Base-by-base conservation (phyloP, 2,113 vertebrate genomes). In the Epinephelus fuscoguttatus region DNA sequence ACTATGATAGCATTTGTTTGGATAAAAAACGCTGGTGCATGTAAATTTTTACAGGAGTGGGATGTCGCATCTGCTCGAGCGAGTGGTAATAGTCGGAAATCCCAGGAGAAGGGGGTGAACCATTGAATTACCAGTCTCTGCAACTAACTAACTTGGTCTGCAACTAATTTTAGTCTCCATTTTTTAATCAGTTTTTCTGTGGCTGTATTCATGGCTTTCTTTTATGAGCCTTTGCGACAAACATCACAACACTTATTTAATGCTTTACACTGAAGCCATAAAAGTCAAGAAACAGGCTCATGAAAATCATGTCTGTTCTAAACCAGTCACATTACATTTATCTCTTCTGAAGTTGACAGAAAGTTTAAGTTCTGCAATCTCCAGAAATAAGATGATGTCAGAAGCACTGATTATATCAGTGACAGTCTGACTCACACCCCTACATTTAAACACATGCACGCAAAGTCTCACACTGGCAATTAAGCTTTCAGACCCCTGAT, bases 401-500 rank as follows among this genome's bases (percentile, higher is more conserved):
- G n/a, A 42, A 45, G 50, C 63, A 30, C 49, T 74, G 79, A 87
- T 81, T 60, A 85, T 76, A 85, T 84, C 75, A 37, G 72, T 37
- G 53, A 70, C 70, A 64, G 62, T 33, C 84, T 87, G 82, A 91
- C 62, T 85, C 84, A 84, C 70, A 69, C 56, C n/a, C 57, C 17
- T 23, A 37, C 14, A 70, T 76, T 76, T 78, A 68, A 67, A 85
- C 63, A 61, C 74, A 61, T 49, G 27, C 37, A 64, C 37, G 21
- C 53, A 55, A 75, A 42, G 67, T 81, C 71, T 90, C 81, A 89
- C 84, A 81, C 77, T 42, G 30, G 52, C 77, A 90, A 84, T 89
- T 83, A 88, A 78, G 69, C 47, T 75, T 78, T 76, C 71, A 82
- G 72, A 70, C 74, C 81, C 70, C 72, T 70, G 62, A 84, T 89